These are phyloP conservation scores for Tenthredo distinguenda DNA, from an alignment of 2,888 invertebrate genomes.

Conservation along the genomic window DNA sequence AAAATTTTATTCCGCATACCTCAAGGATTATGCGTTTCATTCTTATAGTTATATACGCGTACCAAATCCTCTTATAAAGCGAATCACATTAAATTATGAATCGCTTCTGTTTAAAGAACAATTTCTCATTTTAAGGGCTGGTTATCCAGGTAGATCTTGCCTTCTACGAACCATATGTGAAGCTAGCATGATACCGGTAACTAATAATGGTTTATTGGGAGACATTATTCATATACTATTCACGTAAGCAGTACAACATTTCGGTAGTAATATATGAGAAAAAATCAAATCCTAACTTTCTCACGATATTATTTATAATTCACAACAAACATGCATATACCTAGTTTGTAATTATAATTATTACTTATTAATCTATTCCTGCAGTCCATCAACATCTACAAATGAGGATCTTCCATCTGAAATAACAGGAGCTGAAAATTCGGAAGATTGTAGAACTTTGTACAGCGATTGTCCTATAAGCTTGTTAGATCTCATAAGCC, in stretches of 20 bases:
- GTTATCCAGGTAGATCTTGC: conserved; percentile 82
- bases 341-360: background rate
- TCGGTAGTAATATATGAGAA: background rate
- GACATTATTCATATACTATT: conserved; percentile 85
- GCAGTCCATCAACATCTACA: conserved; percentile 81
- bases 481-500: conserved; percentile 79
- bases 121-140: conserved; percentile 77
- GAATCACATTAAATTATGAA: conserved; percentile 49
- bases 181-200: conserved; percentile 79
- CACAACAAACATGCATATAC: too few species aligned
- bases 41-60: background rate
- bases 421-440: conserved; percentile 81
- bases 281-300: background rate
- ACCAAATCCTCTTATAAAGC: conserved; percentile 22
- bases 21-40: background rate
- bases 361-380: conserved; percentile 57
- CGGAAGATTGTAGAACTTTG: conserved; percentile 78
- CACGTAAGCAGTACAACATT: conserved; percentile 80
- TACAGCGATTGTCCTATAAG: conserved; percentile 78
- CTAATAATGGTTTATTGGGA: conserved; percentile 83
- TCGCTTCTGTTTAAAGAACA: conserved; percentile 5
- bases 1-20: background rate
- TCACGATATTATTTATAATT: background rate
- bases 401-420: conserved; percentile 80
- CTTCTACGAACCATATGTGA: conserved; percentile 84